Conservation (phyloP, 2,113 vertebrate genomes). For the Leiothrix lutea region DNA sequence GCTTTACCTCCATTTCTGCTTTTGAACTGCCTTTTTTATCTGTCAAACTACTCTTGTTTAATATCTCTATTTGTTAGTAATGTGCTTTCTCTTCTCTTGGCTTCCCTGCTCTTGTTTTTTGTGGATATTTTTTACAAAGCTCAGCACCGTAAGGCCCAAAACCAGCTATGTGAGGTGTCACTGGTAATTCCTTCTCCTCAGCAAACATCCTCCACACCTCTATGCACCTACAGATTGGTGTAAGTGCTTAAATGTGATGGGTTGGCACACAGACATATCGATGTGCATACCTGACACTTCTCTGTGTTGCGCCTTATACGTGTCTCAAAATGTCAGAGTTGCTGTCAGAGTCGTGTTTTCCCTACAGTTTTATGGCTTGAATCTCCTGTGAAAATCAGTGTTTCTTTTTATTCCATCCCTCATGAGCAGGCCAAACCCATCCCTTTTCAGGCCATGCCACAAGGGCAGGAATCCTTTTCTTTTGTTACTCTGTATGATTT, state of each 20-base stretch:
- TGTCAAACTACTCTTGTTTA: neutral
- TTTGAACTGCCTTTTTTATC: neutral
- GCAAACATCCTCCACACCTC: neutral
- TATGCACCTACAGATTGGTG: fast-evolving
- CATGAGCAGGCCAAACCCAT: neutral
- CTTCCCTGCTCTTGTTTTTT: neutral
- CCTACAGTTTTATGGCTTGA: neutral
- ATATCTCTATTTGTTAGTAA: neutral
- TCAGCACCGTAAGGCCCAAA: neutral
- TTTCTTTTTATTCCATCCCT: neutral
- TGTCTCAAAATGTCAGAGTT: neutral
- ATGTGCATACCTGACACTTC: neutral
- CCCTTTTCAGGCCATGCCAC: neutral
- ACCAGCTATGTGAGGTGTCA: neutral
- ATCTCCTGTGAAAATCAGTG: neutral
- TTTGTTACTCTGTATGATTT: neutral
- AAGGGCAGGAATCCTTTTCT: neutral
- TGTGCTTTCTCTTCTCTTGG: neutral
- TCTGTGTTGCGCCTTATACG: fast-evolving
- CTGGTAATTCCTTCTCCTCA: neutral
- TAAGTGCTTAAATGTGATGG: neutral
- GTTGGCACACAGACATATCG: fast-evolving
- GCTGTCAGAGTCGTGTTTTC: neutral
- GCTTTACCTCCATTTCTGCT: neutral
- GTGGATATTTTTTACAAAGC: neutral